Percentiles rank a stretch among this genome's conserved stretches.
These are phyloP conservation scores for Corythornis cristatus DNA, from an alignment of 2,113 vertebrate genomes.

Conservation along the genomic window DNA sequence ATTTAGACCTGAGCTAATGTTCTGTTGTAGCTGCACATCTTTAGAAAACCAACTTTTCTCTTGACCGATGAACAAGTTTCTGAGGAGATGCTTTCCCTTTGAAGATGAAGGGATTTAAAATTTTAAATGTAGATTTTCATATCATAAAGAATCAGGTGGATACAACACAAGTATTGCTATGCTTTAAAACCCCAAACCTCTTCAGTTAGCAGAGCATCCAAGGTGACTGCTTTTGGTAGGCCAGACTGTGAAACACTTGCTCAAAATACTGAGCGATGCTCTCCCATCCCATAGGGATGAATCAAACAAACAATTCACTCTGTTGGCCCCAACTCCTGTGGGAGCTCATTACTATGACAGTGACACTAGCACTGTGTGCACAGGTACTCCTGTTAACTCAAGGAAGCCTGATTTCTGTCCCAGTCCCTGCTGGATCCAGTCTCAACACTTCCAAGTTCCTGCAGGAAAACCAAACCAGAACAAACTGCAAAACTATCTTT, in stretches of 20 bases:
- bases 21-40: not conserved
- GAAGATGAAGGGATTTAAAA: not conserved
- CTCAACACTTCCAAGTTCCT: not conserved
- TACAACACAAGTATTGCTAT: not conserved
- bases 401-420: not conserved
- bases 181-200: not conserved
- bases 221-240: not conserved
- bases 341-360: not conserved
- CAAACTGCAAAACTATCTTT: not conserved
- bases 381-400: not conserved
- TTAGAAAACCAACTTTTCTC: not conserved
- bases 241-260: not conserved
- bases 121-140: not conserved
- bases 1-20: not conserved
- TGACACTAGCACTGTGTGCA: not conserved
- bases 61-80: not conserved
- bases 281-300: not conserved
- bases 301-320: not conserved
- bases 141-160: not conserved
- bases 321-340: not conserved
- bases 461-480: not conserved
- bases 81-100: not conserved
- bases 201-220: rapidly evolving
- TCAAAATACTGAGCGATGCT: not conserved
- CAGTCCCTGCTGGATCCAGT: not conserved